phyloP scores from a whole-genome alignment of 2,113 vertebrate genomes.

The Pseudorasbora parva region DNA sequence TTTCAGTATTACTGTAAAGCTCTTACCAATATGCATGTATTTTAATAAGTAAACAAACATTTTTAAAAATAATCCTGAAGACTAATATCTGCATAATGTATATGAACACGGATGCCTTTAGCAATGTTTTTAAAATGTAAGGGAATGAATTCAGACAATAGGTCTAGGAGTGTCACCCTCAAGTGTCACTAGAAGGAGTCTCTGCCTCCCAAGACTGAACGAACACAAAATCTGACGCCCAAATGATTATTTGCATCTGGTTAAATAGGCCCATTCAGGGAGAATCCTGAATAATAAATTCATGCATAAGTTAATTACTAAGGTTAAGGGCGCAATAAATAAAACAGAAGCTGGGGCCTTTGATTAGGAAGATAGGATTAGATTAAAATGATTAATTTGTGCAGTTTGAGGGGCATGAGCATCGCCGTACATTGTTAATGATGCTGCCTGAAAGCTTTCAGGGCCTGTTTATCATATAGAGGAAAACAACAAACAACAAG shows the following conservation, averaged over 20 bases:
- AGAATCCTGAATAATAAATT: conserved; percentile 60
- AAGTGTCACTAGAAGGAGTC: neutral
- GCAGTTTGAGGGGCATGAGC: conserved; percentile 56
- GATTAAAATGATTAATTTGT: conserved; percentile 69
- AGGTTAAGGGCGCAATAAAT: conserved; percentile 64
- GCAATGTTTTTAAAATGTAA: neutral
- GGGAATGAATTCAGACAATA: neutral
- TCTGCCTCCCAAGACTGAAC: conserved; percentile 20
- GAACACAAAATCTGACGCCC: conserved; percentile 45
- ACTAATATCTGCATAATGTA: conserved; percentile 18
- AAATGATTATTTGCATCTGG: conserved; percentile 59
- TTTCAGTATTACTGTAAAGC: neutral
- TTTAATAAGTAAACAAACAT: neutral
- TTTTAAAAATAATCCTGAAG: neutral
- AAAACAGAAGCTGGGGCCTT: conserved; percentile 61
- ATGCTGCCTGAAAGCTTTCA: conserved; percentile 53
- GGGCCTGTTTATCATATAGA: conserved; percentile 46
- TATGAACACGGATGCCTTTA: neutral
- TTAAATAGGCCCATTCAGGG: conserved; percentile 59
- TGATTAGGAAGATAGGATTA: conserved; percentile 60
- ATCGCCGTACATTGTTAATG: conserved; percentile 66
- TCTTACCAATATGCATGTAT: neutral
- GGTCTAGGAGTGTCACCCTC: neutral
- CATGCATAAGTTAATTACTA: conserved; percentile 64
- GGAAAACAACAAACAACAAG: conserved; percentile 52